These are phyloP conservation scores for Steatornis caripensis DNA, from an alignment of 2,113 vertebrate genomes.

Conservation along the genomic window DNA sequence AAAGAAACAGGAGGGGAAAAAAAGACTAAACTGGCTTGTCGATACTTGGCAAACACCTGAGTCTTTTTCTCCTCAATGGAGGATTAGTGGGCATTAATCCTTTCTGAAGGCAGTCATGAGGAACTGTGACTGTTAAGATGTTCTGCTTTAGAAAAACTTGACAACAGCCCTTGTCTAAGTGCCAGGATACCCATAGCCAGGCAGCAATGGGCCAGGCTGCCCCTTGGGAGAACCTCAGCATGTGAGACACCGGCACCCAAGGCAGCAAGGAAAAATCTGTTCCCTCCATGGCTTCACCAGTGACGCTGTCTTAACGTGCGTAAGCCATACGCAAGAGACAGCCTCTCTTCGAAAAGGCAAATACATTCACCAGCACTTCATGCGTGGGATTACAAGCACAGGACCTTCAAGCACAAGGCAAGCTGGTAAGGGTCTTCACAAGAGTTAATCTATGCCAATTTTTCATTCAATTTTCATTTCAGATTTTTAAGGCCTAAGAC, in stretches of 20 bases:
- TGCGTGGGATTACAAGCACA: not conserved
- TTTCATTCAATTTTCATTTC: not conserved
- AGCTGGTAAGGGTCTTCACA: not conserved
- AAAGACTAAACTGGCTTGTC: not conserved
- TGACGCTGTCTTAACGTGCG: fast-evolving
- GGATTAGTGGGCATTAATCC: slow-evolving; percentile 10
- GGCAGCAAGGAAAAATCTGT: not conserved
- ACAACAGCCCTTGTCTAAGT: not conserved
- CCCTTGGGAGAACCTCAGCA: not conserved
- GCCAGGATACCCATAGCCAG: not conserved
- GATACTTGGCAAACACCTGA: not conserved
- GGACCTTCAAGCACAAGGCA: not conserved
- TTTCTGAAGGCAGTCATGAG: not conserved
- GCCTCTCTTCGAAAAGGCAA: not conserved
- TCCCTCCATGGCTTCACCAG: not conserved
- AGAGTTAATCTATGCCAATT: not conserved
- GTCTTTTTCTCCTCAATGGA: not conserved
- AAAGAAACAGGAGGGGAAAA: not conserved
- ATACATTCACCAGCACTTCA: not conserved
- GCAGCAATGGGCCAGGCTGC: not conserved
- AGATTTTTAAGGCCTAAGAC: not conserved
- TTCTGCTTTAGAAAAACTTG: not conserved
- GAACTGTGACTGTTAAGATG: not conserved
- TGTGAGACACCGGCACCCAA: fast-evolving
- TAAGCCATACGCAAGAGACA: not conserved